Evolutionary conservation across 2,113 vertebrate species (phyloP), one percentile per base, ranked within the genome.

Genomic region (Antennarius striatus): DNA sequence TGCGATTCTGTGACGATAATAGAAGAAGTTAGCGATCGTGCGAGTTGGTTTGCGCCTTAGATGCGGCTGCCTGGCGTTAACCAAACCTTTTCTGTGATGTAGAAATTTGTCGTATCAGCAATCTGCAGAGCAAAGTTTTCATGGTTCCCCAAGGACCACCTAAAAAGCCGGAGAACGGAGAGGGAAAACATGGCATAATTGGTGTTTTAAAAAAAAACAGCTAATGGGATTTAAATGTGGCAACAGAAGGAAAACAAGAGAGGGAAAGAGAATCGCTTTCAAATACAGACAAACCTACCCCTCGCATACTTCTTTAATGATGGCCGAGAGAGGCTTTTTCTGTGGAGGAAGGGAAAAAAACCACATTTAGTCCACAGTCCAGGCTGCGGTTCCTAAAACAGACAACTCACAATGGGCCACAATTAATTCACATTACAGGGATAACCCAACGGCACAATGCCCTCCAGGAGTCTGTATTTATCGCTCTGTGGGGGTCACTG

Each of bases 281-380:
- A 67, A 70, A 63, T 57, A 15, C 32, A n/a, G 62, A 62, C 10
- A 54, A 15, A 82, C 97, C 97, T 90, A 99, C 98, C 98, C 97
- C 54, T 99, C 98, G 13, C 98, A 97, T 77, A 98, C 95, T 96
- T 99, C 98, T 88, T 98, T 98, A 88, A 99, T 98, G 90, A 99
- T 96, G 56, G 95, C 94, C 8, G 96, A 96, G 68, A 99, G 92
- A 40, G 98, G 98, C 77, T 97, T 99, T 96, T 98, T 99, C 98
- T 99, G 91, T 66, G 84, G 49, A 81, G 71, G 63, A 36, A 85
- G 73, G 40, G n/a, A n/a, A 54, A 52, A 79, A 65, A 85, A 50
- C 53, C 71, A 56, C 78, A 82, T 81, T 85, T 51, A 87, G 82
- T 50, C 47, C 43, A 45, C 42, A 59, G 59, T 53, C 51, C 50